Conservation (phyloP, 2,113 vertebrate genomes). For the Cisticola juncidis region DNA sequence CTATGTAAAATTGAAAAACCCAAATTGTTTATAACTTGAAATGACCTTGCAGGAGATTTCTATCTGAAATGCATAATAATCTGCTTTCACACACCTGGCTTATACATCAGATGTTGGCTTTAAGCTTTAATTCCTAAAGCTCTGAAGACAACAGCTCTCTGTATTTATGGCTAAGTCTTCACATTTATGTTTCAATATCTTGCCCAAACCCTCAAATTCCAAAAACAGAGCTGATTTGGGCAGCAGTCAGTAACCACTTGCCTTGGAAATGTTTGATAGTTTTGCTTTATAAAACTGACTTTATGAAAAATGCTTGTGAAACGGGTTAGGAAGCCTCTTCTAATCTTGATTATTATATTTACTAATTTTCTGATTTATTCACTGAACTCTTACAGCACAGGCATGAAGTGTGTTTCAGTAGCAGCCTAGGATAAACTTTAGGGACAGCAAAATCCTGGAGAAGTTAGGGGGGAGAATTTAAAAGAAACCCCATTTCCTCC, state of each 20-base stretch:
- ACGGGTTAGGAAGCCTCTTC: neutral
- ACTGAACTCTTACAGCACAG: neutral
- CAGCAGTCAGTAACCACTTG: neutral
- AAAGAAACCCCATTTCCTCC: neutral
- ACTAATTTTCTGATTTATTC: neutral
- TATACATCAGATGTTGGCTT: constrained; percentile 11
- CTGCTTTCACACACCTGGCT: constrained; percentile 48
- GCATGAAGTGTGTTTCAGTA: neutral
- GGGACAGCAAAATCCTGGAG: neutral
- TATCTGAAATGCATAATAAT: constrained; percentile 39
- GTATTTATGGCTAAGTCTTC: neutral
- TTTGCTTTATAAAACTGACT: neutral
- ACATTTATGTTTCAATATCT: neutral
- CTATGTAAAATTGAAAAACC: neutral
- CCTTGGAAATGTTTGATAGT: neutral
- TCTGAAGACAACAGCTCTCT: neutral
- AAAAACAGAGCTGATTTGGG: neutral
- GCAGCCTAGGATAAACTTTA: neutral
- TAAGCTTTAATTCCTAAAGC: constrained; percentile 42
- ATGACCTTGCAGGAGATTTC: constrained; percentile 40
- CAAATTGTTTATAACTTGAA: neutral
- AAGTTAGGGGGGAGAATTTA: neutral
- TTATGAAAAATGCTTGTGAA: neutral
- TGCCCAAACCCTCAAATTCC: neutral
- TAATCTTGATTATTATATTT: neutral